phyloP scores from a whole-genome alignment of 2,888 invertebrate genomes.

The Oscheius sp. region DNA sequence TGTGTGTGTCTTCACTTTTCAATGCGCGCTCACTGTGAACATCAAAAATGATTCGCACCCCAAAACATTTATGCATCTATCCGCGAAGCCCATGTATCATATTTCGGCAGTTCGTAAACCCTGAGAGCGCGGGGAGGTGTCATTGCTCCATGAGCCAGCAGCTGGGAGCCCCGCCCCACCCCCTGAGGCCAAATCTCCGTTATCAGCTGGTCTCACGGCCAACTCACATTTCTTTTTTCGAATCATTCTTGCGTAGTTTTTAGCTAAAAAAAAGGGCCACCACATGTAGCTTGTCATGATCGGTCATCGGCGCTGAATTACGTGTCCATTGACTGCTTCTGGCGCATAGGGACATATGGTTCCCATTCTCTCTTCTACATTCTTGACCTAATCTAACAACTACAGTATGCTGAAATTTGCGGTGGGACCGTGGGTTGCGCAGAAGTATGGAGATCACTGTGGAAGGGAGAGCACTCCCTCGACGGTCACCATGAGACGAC shows the following conservation, averaged over 20 bases:
- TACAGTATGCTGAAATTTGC: slow-evolving; percentile 64
- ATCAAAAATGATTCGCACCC: no score
- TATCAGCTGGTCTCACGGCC: slow-evolving; percentile 8
- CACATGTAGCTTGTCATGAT: no score
- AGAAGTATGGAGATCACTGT: slow-evolving; percentile 47
- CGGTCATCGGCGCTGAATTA: no score
- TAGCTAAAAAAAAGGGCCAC: no score
- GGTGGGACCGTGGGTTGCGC: slow-evolving; percentile 63
- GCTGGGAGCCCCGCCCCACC: slow-evolving; percentile 6
- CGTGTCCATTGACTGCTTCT: no score
- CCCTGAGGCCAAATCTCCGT: slow-evolving; percentile 18
- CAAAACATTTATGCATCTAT: no score
- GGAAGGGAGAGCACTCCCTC: slow-evolving; percentile 13
- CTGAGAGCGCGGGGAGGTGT: background rate
- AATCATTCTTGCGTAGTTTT: no score
- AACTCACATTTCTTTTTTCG: no score
- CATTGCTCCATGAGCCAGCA: slow-evolving; percentile 28
- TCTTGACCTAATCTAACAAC: background rate
- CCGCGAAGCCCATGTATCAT: no score
- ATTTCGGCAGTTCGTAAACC: no score
- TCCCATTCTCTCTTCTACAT: background rate
- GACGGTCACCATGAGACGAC: slow-evolving; percentile 9
- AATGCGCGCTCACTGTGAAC: no score
- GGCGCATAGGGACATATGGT: background rate
- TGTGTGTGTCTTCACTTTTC: no score